Conservation (phyloP, 1,140 invertebrate species). For the Drosophila rufa region DNA sequence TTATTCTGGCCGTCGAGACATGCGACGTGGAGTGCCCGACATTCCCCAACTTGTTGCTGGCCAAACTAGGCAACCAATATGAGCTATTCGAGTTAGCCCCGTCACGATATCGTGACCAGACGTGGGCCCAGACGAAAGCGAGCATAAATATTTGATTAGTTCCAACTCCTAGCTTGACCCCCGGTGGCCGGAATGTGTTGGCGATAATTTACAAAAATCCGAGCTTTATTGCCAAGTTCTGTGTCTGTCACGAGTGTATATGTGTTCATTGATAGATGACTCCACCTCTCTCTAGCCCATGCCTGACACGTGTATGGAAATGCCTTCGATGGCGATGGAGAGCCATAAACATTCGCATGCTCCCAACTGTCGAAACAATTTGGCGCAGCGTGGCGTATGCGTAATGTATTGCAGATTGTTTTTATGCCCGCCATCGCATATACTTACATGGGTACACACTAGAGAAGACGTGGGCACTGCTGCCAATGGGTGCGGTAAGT, state of each 20-base stretch:
- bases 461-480: conserved; percentile 12
- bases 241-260: conserved; percentile 17
- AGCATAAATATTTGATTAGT: conserved; percentile 64
- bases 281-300: not conserved
- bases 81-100: conserved; percentile 30
- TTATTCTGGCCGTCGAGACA: conserved; percentile 16
- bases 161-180: conserved; percentile 24
- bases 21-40: conserved; percentile 5
- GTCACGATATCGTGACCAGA: conserved; percentile 58
- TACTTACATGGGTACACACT: not conserved
- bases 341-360: conserved; percentile 23
- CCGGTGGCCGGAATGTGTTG: conserved; percentile 23
- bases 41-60: conserved; percentile 34
- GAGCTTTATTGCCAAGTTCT: not conserved
- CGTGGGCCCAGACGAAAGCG: conserved; percentile 51
- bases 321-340: conserved; percentile 13
- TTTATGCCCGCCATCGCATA: conserved; percentile 38
- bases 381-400: conserved; percentile 70
- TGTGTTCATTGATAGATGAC: conserved; percentile 25
- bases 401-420: conserved; percentile 73
- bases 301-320: conserved; percentile 59
- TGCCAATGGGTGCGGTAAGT: conserved; percentile 32
- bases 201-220: conserved; percentile 26
- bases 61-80: conserved; percentile 8
- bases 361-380: conserved; percentile 65